Evolutionary conservation across 2,113 vertebrate species (phyloP).

Genomic region (Ictalurus furcatus): DNA sequence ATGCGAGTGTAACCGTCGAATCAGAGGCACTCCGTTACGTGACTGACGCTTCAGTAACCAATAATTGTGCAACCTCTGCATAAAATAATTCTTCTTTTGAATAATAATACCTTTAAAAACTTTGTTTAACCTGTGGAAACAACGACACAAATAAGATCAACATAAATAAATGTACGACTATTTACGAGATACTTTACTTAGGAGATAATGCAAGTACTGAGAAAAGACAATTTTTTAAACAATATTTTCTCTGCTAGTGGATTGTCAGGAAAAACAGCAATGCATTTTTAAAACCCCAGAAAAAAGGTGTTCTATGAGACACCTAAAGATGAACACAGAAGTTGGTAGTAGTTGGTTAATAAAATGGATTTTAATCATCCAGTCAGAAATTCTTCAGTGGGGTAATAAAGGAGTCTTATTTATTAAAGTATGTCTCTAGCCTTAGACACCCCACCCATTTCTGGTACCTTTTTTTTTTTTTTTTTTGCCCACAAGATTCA

Average conservation of each 20-base stretch:
- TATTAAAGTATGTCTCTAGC: background rate
- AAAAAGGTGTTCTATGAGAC: background rate
- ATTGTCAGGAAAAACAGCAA: background rate
- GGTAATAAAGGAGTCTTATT: background rate
- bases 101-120: constrained; percentile 89
- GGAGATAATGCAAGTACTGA: background rate
- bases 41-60: constrained; percentile 96
- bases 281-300: background rate
- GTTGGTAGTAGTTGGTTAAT: background rate
- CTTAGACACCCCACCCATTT: background rate
- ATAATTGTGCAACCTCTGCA: constrained; percentile 93
- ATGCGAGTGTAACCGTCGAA: constrained; percentile 87
- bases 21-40: constrained; percentile 90
- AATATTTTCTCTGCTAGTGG: background rate
- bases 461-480: background rate
- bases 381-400: background rate
- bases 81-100: constrained; percentile 95
- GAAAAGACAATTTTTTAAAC: background rate
- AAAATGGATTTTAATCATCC: background rate
- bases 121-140: constrained; percentile 84
- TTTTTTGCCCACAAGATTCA: background rate
- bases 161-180: background rate
- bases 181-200: background rate
- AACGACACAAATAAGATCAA: background rate
- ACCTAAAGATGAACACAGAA: background rate